Percentiles rank a stretch among this genome's conserved stretches.
phyloP scores from a whole-genome alignment of 2,888 invertebrate species.

The Hypomecis punctinalis region DNA sequence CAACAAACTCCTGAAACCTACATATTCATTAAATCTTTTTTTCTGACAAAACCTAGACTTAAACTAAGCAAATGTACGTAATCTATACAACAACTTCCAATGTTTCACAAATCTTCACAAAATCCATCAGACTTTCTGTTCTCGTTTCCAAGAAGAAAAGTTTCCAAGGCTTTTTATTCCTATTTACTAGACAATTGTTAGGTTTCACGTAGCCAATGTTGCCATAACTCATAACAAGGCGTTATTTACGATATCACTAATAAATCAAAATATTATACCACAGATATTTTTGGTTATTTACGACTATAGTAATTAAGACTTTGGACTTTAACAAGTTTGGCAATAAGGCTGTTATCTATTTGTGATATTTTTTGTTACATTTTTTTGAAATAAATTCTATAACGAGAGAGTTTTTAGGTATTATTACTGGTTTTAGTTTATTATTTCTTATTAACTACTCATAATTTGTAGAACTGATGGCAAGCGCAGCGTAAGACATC shows the following conservation, averaged over 20 bases:
- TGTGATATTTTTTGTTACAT: background rate
- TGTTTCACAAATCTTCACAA: background rate
- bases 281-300: constrained; percentile 35
- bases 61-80: too few relatives aligned
- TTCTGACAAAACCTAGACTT: too few relatives aligned
- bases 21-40: too few relatives aligned
- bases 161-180: constrained; percentile 1
- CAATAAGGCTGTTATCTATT: constrained; percentile 6
- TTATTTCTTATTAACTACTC: too few relatives aligned
- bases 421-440: too few relatives aligned
- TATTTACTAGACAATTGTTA: constrained; percentile 17
- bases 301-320: constrained; percentile 24
- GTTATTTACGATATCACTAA: constrained; percentile 32
- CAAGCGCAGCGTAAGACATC: too few relatives aligned
- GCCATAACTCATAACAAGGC: constrained; percentile 27
- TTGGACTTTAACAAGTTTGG: constrained; percentile 6
- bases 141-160: background rate
- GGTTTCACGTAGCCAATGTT: constrained; percentile 23
- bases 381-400: background rate
- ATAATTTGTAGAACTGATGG: too few relatives aligned
- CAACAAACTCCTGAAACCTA: too few relatives aligned
- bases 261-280: constrained; percentile 26
- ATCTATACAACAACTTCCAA: too few relatives aligned
- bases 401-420: too few relatives aligned
- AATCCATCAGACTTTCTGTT: background rate